phyloP scores from a whole-genome alignment of 1,140 invertebrate species.

The Drosophila tropicalis region DNA sequence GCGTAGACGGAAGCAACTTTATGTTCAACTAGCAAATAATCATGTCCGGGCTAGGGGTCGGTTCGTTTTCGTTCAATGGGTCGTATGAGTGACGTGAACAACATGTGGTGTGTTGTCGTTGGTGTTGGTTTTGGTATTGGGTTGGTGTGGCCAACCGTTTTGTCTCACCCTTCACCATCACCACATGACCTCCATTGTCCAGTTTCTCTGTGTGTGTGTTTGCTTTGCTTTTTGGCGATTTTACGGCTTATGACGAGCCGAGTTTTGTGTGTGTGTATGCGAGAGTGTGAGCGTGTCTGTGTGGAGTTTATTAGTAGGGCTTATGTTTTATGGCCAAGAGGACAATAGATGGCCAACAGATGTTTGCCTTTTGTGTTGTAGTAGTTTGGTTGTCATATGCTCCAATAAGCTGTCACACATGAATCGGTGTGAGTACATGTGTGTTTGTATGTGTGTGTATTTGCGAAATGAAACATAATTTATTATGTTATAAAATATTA shows the following conservation, averaged over 20 bases:
- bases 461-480: constrained; percentile 70
- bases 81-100: constrained; percentile 72
- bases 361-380: constrained; percentile 74
- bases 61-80: constrained; percentile 35
- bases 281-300: constrained; percentile 28
- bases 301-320: constrained; percentile 77
- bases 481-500: constrained; percentile 82
- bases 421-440: constrained; percentile 7
- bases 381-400: constrained; percentile 71
- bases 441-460: background rate
- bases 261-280: constrained; percentile 38
- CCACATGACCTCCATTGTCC: constrained; percentile 53
- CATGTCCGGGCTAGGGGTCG: constrained; percentile 55
- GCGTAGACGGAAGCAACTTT: constrained; percentile 65
- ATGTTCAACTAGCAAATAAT: constrained; percentile 82
- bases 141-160: constrained; percentile 32
- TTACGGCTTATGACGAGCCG: constrained; percentile 78
- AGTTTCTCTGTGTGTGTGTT: constrained; percentile 58
- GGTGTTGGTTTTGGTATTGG: background rate
- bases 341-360: constrained; percentile 80
- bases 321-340: constrained; percentile 79
- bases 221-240: constrained; percentile 80
- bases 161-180: constrained; percentile 27
- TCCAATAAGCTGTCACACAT: constrained; percentile 77
- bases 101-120: constrained; percentile 45